Percentiles rank a stretch among this genome's conserved stretches.
These are phyloP conservation scores for Myodes glareolus DNA, from an alignment of 2,113 vertebrate species.

Conservation along the genomic window DNA sequence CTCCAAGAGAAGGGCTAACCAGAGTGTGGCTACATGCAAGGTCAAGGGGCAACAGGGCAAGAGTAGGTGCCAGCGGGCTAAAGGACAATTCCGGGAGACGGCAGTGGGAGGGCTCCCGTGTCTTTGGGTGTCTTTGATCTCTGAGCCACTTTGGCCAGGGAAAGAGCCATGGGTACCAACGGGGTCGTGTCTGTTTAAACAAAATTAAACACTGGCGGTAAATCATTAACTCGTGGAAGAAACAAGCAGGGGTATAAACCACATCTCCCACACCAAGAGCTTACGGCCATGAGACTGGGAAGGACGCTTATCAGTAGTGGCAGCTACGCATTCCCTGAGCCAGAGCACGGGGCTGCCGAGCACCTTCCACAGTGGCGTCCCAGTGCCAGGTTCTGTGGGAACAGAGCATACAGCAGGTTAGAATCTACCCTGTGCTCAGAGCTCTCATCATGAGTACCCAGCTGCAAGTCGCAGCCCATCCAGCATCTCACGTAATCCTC, in stretches of 20 bases:
- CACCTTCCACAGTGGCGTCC: background rate
- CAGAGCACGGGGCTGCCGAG: background rate
- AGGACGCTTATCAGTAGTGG: background rate
- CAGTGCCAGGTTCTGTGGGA: background rate
- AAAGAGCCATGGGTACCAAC: constrained; percentile 64
- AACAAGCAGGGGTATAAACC: constrained; percentile 40
- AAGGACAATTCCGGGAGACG: constrained; percentile 56
- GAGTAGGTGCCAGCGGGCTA: constrained; percentile 42
- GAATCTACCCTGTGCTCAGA: background rate
- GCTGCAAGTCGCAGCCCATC: accelerated
- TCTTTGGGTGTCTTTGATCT: constrained; percentile 78
- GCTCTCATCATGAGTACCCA: accelerated
- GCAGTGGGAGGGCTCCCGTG: constrained; percentile 52
- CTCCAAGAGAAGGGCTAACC: constrained; percentile 8
- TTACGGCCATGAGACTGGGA: background rate
- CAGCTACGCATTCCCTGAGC: background rate
- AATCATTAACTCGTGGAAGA: constrained; percentile 74
- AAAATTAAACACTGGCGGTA: constrained; percentile 64
- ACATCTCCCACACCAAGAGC: background rate
- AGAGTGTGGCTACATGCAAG: background rate
- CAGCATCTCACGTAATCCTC: background rate
- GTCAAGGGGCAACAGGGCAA: background rate
- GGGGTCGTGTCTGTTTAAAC: constrained; percentile 76
- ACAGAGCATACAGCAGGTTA: background rate
- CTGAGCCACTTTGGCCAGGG: constrained; percentile 60